These are phyloP conservation scores for Actenoides hombroni DNA, from an alignment of 2,113 vertebrate species.

Conservation along the genomic window DNA sequence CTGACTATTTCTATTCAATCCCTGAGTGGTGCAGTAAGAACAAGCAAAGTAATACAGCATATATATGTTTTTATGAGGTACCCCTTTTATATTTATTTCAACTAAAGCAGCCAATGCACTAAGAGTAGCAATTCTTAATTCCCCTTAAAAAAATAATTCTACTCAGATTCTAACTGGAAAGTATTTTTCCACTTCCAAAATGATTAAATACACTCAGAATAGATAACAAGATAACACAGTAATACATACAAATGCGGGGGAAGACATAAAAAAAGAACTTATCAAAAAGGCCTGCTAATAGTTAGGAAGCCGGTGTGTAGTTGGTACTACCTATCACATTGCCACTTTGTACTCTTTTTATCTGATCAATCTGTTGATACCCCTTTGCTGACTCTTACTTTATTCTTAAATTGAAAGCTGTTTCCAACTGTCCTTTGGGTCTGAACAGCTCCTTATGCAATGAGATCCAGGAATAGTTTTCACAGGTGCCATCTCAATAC, in stretches of 20 bases:
- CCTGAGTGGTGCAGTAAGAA: background rate
- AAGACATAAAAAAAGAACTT: background rate
- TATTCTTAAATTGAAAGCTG: background rate
- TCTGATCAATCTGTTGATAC: background rate
- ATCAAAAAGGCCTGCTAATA: background rate
- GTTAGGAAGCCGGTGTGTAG: background rate
- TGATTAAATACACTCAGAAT: background rate
- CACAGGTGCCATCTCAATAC: background rate
- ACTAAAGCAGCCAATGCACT: background rate
- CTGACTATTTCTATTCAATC: background rate
- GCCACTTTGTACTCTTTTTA: background rate
- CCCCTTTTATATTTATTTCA: background rate
- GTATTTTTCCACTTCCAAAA: background rate
- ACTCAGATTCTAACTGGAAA: background rate
- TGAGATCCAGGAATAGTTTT: background rate
- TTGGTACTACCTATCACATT: background rate
- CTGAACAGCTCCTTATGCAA: background rate
- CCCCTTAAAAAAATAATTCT: background rate
- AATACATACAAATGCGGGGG: background rate
- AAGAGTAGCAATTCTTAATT: background rate
- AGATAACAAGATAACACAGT: background rate
- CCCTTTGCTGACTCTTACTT: background rate
- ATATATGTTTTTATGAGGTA: background rate
- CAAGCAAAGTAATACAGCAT: slow-evolving; percentile 8
- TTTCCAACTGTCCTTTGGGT: background rate